phyloP scores from a whole-genome alignment of 2,888 invertebrate genomes.

The Plebejus argus region DNA sequence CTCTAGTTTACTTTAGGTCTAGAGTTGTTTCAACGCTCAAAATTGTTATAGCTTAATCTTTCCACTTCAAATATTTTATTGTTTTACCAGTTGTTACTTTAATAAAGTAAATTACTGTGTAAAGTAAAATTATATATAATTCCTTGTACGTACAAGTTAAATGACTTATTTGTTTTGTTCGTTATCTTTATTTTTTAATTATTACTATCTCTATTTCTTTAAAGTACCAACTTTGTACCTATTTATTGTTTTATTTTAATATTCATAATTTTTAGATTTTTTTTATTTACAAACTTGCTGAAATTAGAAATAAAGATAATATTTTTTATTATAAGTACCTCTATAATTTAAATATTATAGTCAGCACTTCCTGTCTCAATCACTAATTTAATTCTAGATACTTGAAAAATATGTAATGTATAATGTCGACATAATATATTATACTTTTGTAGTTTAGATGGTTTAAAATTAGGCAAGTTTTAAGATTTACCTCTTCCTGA shows the following conservation, averaged over 20 bases:
- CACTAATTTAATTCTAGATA: neutral
- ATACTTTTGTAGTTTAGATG: neutral
- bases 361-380: neutral
- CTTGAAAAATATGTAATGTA: neutral
- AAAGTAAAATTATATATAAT: neutral
- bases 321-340: neutral
- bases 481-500: neutral
- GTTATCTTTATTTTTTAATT: neutral
- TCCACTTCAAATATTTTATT: neutral
- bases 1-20: slow-evolving; percentile 27
- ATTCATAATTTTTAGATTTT: too few species aligned
- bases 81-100: neutral
- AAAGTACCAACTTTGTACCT: neutral
- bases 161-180: neutral
- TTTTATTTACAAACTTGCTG: too few species aligned
- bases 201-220: neutral
- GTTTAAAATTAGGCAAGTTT: neutral
- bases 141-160: neutral
- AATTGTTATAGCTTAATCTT: neutral
- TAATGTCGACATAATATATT: neutral
- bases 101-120: neutral
- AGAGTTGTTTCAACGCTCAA: neutral
- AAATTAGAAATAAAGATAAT: too few species aligned
- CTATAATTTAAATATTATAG: too few species aligned
- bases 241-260: neutral